Base-by-base conservation (phyloP, 2,113 vertebrate species). In the Corvus cornix region DNA sequence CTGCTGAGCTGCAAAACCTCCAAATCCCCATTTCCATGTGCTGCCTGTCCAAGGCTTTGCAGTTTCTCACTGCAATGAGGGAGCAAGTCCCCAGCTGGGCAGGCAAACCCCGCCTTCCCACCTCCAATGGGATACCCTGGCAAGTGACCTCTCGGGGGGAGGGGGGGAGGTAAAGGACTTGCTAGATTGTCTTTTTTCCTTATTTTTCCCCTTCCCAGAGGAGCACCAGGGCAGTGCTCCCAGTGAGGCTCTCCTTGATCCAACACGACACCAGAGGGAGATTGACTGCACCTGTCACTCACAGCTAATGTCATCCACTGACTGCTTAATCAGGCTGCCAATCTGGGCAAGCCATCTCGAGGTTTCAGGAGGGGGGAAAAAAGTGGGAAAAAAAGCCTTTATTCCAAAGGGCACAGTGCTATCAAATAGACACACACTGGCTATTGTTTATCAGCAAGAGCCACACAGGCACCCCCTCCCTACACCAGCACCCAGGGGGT, bases 291-390 rank as follows among this genome's bases (percentile, higher is more conserved):
- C 82, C 66, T 91, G 95, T 95, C 96, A 94, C 49, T 93, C 92
- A 85, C 74, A 41, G 82, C 82, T 84, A 79, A 87, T 52, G 78
- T 85, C 94, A 87, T 49, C 82, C 58, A 6, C 85, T 44, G 41
- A 79, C 95, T 76, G 63, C 85, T 89, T 93, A 85, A 94, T 93
- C 92, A 87, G 92, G 33, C 90, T 94, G 96, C 90, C 90, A 68
- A 92, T 93, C 92, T 84, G 88, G 84, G 69, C 51, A 16, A 91
- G 85, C 82, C 88, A 87, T 87, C 90, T 77, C 35, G 18, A 91
- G 69, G 13, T 56, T 89, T 53, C 30, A 31, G 68, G 5, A 31
- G n/a, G 37, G 20, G 5, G 5, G 0, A 1, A 3, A 56, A 58
- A 73, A 33, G 33, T 0, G 8, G 20, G 5, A 0, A 1, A 3